Base-by-base conservation (phyloP, 2,113 vertebrate genomes). In the Nematolebias whitei region DNA sequence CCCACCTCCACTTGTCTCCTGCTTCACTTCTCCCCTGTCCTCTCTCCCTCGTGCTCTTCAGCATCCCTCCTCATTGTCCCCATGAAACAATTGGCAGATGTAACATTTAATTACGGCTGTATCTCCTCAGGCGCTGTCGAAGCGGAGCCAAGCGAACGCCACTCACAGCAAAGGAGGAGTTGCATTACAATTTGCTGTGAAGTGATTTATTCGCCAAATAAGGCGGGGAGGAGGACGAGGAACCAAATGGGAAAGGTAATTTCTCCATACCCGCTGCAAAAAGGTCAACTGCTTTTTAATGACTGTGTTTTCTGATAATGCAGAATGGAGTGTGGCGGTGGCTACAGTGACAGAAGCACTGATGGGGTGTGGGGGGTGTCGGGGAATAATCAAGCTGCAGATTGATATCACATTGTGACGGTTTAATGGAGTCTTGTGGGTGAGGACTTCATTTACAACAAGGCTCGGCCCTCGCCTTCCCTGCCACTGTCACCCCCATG, bases 241-340 rank as follows among this genome's bases (percentile, higher is more conserved):
- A 62, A 63, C 67, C 73, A 86, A 82, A 87, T 80, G 72, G 68
- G 60, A 80, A 87, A 89, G 87, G 87, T 90, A 89, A 91, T 92
- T 92, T 91, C 88, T 88, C 76, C 69, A 85, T 89, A 87, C 81
- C 87, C 79, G 71, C 88, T 86, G 68, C 89, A 90, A 89, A 93
- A 93, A 92, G 91, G 91, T 94, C 91, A 92, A 93, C 91, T 88
- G 89, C 88, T 92, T 93, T 93, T 92, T 93, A 92, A 92, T 93
- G 90, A 91, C 89, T 89, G 86, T 90, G 90, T 93, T 92, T 91
- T 88, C 88, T 88, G 91, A 93, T 93, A 93, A 91, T 88, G 82
- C 80, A 60, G 73, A 84, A 82, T 79, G 76, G 83, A 87, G 85
- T 61, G 69, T 29, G 51, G 77, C 47, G 19, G 71, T 32, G 52